A percentile compares a stretch with the other conserved stretches of the same genome.
These are phyloP conservation scores for Zeugodacus cucurbitae DNA, from an alignment of 1,140 invertebrate genomes.

Conservation along the genomic window DNA sequence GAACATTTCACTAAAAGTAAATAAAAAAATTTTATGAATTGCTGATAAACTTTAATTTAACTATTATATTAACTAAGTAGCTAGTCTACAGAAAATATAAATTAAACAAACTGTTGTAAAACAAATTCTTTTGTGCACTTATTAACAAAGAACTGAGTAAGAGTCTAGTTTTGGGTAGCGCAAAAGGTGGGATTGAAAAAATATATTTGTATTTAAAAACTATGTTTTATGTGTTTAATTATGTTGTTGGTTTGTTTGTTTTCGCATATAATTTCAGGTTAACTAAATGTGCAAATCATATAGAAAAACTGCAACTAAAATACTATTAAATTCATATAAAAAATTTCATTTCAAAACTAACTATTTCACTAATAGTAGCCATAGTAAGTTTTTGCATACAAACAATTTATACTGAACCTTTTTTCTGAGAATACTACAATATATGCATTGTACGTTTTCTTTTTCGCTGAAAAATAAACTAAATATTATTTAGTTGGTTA, in stretches of 20 bases:
- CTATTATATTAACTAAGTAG: constrained; percentile 10
- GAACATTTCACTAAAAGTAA: not conserved
- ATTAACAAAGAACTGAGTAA: constrained; percentile 20
- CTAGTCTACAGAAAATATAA: constrained; percentile 12
- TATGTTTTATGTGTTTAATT: not conserved
- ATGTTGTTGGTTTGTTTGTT: too few relatives aligned
- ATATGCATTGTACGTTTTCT: not conserved
- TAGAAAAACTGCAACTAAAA: constrained; percentile 32
- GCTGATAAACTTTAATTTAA: not conserved
- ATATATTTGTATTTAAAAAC: not conserved
- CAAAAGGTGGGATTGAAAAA: not conserved
- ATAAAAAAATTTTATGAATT: constrained; percentile 3
- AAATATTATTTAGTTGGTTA: not conserved
- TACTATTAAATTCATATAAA: not conserved
- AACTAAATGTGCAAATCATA: constrained; percentile 38
- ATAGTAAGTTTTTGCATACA: not conserved
- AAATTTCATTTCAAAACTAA: not conserved
- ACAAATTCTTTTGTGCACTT: not conserved
- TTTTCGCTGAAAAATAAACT: constrained; percentile 19
- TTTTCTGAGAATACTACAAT: not conserved
- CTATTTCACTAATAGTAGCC: constrained; percentile 18
- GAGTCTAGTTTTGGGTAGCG: not conserved
- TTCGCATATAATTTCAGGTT: not conserved
- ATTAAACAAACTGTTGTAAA: not conserved
- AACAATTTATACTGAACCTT: constrained; percentile 41